Conservation (phyloP, 1,140 invertebrate species). For the Geopemphigus sp. region DNA sequence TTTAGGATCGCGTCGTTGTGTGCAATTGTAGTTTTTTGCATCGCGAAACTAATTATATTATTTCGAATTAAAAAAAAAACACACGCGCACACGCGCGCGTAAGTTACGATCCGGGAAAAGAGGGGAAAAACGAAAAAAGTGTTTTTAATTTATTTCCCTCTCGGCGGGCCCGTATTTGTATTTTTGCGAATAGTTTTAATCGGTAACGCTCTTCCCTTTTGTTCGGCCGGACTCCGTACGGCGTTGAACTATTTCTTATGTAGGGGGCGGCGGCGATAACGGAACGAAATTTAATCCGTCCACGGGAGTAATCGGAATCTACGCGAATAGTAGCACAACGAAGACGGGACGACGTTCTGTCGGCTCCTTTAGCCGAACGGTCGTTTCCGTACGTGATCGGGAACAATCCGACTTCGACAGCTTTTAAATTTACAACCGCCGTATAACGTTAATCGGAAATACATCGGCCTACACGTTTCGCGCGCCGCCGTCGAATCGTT, state of each 20-base stretch:
- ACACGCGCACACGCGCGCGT: background rate
- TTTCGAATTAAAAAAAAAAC: background rate
- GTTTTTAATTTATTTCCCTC: background rate
- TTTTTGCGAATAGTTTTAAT: too few relatives aligned
- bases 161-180: background rate
- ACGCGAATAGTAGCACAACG: background rate
- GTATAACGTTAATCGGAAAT: background rate
- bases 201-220: too few relatives aligned
- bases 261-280: too few relatives aligned
- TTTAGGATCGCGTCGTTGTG: background rate
- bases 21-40: background rate
- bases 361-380: too few relatives aligned
- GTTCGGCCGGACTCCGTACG: background rate
- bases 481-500: too few relatives aligned
- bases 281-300: background rate
- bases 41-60: slow-evolving; percentile 8
- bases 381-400: too few relatives aligned
- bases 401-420: too few relatives aligned
- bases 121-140: background rate
- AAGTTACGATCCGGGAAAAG: too few relatives aligned
- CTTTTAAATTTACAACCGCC: background rate
- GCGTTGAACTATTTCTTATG: background rate
- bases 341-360: too few relatives aligned
- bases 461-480: background rate
- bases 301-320: background rate